Evolutionary conservation across 2,888 invertebrate species (phyloP).

Genomic region (Beris morrisii): DNA sequence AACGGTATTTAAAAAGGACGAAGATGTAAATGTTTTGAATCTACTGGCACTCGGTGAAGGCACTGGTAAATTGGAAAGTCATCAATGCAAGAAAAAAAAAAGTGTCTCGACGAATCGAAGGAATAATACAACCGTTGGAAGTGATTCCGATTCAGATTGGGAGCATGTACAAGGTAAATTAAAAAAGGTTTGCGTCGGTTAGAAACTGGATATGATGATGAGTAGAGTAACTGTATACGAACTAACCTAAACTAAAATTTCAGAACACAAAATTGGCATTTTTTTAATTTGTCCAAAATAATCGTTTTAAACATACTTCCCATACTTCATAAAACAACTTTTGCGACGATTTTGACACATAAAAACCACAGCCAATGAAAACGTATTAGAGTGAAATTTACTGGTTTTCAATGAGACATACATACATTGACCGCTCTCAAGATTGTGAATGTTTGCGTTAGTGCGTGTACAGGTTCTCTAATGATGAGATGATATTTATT

Average conservation of each 20-base stretch:
- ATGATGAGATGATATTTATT: too few species aligned
- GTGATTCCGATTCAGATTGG: slow-evolving; percentile 70
- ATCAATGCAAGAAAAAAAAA: slow-evolving; percentile 45
- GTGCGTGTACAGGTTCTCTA: too few species aligned
- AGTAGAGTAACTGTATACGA: not conserved
- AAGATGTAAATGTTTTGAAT: slow-evolving; percentile 62
- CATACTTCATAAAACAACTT: too few species aligned
- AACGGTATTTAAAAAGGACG: slow-evolving; percentile 45
- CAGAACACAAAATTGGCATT: too few species aligned
- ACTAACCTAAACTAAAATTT: not conserved
- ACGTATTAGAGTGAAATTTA: too few species aligned
- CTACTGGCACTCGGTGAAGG: slow-evolving; percentile 69
- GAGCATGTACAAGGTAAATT: slow-evolving; percentile 71
- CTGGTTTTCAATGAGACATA: too few species aligned
- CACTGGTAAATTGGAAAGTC: slow-evolving; percentile 46
- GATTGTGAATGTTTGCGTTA: too few species aligned
- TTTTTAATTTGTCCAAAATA: too few species aligned
- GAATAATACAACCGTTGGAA: slow-evolving; percentile 29
- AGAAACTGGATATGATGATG: not conserved
- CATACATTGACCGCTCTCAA: too few species aligned
- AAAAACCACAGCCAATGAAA: too few species aligned
- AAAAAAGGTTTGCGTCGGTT: slow-evolving; percentile 13
- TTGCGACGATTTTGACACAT: too few species aligned
- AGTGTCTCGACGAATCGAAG: slow-evolving; percentile 42
- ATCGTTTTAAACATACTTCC: too few species aligned